Evolutionary conservation across 2,888 invertebrate species (phyloP), one percentile per base, ranked within the genome.

Genomic region (Caprella mutica): DNA sequence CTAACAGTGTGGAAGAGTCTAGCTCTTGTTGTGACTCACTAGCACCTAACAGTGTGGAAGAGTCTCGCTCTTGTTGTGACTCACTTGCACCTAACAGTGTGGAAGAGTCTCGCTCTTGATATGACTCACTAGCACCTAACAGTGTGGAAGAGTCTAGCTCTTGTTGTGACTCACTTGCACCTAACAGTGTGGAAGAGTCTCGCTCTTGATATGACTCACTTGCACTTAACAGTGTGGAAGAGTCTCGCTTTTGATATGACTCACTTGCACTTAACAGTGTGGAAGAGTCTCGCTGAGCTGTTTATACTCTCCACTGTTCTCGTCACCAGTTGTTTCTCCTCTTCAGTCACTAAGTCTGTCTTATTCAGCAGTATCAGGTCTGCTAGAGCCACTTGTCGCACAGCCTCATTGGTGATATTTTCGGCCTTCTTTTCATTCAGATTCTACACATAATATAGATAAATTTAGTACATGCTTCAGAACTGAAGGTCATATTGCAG

Each of bases 351-450:
- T 17, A 77, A 68, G 67, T 78, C 78, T 29, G 70, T 71, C 68
- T 78, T 78, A 68, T 78, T 78, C n/a, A 78, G 57, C 38, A 78
- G 69, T 19, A 78, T 71, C 14, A 77, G 70, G 69, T 78, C 78
- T 26, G 77, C 77, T 52, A 77, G 67, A 1, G 77, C 77, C 35
- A 77, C 71, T 69, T 78, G 78, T 66, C 78, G 59, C n/a, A 67
- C 65, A 1, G 69, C 67, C 46, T 68, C 68, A 55, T 67, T 69
- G 43, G 68, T 65, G 44, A 65, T 61, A 26, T 67, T 67, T 40
- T 68, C 67, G 12, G 61, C 59, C 14, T 68, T 59, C 38, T 59
- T 55, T 51, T 63, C 63, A 3, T 30, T 40, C 17, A 63, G 30
- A 39, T 58, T 63, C 63, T 63, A 26, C 3, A 48, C 26, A n/a